Evolutionary conservation across 2,113 vertebrate genomes (phyloP).

Genomic region (Pollachius pollachius): DNA sequence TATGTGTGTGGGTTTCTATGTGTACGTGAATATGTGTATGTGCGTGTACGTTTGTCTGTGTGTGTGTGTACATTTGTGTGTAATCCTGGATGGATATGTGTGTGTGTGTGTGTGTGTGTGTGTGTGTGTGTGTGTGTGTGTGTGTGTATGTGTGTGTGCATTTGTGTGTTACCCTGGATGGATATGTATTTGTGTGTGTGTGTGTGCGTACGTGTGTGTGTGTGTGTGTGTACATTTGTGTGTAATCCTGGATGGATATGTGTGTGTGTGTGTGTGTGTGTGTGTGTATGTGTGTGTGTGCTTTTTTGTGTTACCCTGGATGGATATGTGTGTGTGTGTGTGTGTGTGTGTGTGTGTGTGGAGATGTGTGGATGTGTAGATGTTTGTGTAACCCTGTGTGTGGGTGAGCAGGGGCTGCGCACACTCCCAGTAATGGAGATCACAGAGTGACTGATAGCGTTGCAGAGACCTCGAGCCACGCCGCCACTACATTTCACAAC

Average conservation of each 20-base stretch:
- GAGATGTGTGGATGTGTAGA: slow-evolving; percentile 14
- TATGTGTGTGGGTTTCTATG: neutral
- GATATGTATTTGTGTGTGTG: too few species aligned
- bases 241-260: too few species aligned
- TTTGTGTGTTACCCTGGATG: neutral
- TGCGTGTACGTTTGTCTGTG: neutral
- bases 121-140: neutral
- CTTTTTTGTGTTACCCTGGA: neutral
- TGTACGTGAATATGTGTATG: neutral
- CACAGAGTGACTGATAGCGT: slow-evolving; percentile 38
- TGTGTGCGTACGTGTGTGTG: too few species aligned
- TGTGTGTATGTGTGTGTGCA: neutral
- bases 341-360: slow-evolving; percentile 4
- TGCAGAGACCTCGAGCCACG: slow-evolving; percentile 4
- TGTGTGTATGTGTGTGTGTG: too few species aligned
- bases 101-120: too few species aligned
- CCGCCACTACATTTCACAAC: slow-evolving; percentile 12
- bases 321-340: slow-evolving; percentile 2
- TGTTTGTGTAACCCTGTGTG: slow-evolving; percentile 5
- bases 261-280: neutral
- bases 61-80: neutral
- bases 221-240: neutral
- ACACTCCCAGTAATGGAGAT: slow-evolving; percentile 27
- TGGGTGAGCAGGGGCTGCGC: too few species aligned
- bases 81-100: too few species aligned